Evolutionary conservation across 1,140 invertebrate genomes (phyloP).

Genomic region (Psilanteris sp.): DNA sequence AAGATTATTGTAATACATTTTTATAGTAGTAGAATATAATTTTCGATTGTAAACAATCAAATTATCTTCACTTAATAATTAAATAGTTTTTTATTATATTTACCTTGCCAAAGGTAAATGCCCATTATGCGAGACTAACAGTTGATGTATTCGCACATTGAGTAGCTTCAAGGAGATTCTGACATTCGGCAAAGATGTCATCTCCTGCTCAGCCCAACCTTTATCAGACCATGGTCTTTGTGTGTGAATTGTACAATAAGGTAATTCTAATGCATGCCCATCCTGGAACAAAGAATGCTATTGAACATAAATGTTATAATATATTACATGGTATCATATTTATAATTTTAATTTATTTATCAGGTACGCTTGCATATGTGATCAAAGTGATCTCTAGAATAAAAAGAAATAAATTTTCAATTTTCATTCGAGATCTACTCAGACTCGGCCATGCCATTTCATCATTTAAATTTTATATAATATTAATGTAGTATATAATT

Average conservation of each 20-base stretch:
- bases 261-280: conserved; percentile 77
- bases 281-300: conserved; percentile 70
- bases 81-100: neutral
- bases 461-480: too few species aligned
- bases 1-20: too few species aligned
- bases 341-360: conserved; percentile 16
- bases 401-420: conserved; percentile 71
- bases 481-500: too few species aligned
- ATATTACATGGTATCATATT: too few species aligned
- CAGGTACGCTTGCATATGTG: conserved; percentile 71
- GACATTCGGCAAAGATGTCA: conserved; percentile 86
- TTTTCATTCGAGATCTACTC: conserved; percentile 62
- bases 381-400: conserved; percentile 68
- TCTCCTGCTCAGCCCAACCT: conserved; percentile 89
- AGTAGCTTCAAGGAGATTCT: conserved; percentile 85
- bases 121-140: conserved; percentile 86
- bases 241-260: conserved; percentile 84
- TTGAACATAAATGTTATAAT: neutral
- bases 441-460: conserved; percentile 67
- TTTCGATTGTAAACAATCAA: too few species aligned
- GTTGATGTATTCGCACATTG: conserved; percentile 82
- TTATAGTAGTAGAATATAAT: too few species aligned
- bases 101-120: conserved; percentile 85
- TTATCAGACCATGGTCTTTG: conserved; percentile 80
- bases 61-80: neutral